Base-by-base conservation (phyloP, 2,113 vertebrate genomes). In the Hystrix brachyura region DNA sequence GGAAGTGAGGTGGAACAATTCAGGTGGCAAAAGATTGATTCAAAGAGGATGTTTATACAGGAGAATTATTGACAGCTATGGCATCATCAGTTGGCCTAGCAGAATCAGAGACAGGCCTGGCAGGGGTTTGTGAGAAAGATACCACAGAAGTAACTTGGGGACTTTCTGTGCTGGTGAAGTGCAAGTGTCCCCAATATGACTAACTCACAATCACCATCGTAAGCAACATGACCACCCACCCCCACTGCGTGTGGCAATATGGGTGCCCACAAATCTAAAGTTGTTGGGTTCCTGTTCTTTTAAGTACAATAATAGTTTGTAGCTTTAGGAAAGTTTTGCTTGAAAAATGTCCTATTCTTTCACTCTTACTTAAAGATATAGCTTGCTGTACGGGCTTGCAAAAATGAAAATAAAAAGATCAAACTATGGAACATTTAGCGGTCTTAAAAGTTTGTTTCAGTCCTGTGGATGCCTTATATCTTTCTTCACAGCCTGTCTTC, bases 11-110 rank as follows among this genome's bases (percentile, higher is more conserved):
- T 95, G 57, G 87, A 97, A 93, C 76, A 85, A 90, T 80, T 69
- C 89, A 93, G 91, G 94, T 94, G 96, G 87, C 89, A 80, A 87
- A 89, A 89, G 84, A 83, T 23, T 46, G 82, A 89, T 92, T 92
- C 88, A 81, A 86, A 95, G 97, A 97, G 94, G 95, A 97, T 98
- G 83, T 96, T 97, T 94, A 90, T 89, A 67, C n/a, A 91, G 95
- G 94, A 96, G 94, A 94, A 72, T 72, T 86, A 87, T 92, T 82
- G 96, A 94, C 79, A 91, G 86, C 81, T 76, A 32, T 29, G 38
- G 96, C 59, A 38, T 64, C 81, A 76, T 95, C 43, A 10, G 51
- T 88, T 80, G 86, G 80, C 91, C 32, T 21, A 64, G 67, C 43
- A 8, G 51, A 25, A 72, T 80, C 95, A 21, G 72, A 65, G 86